These are phyloP conservation scores for Pachliopta kotzebuea DNA, from an alignment of 2,888 invertebrate species.

Conservation along the genomic window DNA sequence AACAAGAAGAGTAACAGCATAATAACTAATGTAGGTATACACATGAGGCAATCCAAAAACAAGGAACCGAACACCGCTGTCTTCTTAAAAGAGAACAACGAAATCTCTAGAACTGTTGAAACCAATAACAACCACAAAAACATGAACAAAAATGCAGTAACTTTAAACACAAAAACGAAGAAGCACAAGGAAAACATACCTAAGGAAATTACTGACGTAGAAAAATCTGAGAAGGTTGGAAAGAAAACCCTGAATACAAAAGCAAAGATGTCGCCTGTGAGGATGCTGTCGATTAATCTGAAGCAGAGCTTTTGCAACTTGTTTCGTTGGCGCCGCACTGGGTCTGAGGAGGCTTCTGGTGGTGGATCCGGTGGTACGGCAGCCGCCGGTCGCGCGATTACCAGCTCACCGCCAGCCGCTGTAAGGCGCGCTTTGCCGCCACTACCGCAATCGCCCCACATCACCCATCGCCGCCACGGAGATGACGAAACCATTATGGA, in stretches of 20 bases:
- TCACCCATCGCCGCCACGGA: conserved; percentile 46
- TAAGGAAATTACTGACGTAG: conserved; percentile 56
- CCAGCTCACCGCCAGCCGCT: conserved; percentile 59
- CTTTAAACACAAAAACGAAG: conserved; percentile 82
- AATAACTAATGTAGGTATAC: conserved; percentile 67
- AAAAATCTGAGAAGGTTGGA: conserved; percentile 70
- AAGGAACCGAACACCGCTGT: conserved; percentile 54
- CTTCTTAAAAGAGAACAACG: conserved; percentile 60
- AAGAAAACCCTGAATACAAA: conserved; percentile 54
- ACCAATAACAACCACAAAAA: conserved; percentile 74
- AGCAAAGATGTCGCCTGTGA: conserved; percentile 83
- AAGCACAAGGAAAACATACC: conserved; percentile 72
- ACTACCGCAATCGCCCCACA: conserved; percentile 56
- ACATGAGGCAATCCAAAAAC: conserved; percentile 53
- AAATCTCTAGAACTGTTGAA: conserved; percentile 54
- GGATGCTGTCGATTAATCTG: conserved; percentile 86
- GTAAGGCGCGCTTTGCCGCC: conserved; percentile 71
- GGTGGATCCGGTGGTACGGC: conserved; percentile 49
- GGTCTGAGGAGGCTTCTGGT: conserved; percentile 46
- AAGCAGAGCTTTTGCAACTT: conserved; percentile 93
- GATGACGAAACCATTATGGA: conserved; percentile 83
- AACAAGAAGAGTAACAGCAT: conserved; percentile 71
- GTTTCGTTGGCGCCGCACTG: conserved; percentile 83
- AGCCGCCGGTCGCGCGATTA: conserved; percentile 48
- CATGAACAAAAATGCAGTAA: conserved; percentile 76